Evolutionary conservation across 2,113 vertebrate species (phyloP).

Genomic region (Perccottus glenii): DNA sequence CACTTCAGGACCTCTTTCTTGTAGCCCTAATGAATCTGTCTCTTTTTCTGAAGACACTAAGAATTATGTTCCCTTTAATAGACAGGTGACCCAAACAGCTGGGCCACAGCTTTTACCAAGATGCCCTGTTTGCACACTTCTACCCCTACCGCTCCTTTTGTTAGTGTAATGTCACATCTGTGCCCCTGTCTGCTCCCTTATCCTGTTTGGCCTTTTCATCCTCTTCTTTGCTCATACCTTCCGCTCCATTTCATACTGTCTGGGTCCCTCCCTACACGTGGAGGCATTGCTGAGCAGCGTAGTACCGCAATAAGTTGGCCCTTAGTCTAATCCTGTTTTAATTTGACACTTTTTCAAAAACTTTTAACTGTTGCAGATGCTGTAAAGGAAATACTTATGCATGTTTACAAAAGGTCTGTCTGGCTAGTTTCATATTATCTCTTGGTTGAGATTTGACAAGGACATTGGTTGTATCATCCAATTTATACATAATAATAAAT

Average conservation of each 20-base stretch:
- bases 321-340: conserved; percentile 59
- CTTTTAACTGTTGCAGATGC: background rate
- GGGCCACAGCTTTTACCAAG: conserved; percentile 73
- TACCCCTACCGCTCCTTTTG: conserved; percentile 61
- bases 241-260: conserved; percentile 78
- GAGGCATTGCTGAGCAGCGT: conserved; percentile 22
- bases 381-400: conserved; percentile 2
- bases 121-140: conserved; percentile 75
- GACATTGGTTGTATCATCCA: background rate
- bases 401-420: background rate
- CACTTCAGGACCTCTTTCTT: conserved; percentile 46
- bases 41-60: conserved; percentile 49
- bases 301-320: conserved; percentile 18
- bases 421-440: background rate
- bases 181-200: conserved; percentile 76
- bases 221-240: conserved; percentile 74
- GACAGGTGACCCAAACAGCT: conserved; percentile 80
- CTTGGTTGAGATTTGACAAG: background rate
- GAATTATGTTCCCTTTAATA: conserved; percentile 80
- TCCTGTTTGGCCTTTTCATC: conserved; percentile 60
- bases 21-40: conserved; percentile 74
- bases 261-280: conserved; percentile 59
- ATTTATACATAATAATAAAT: no score
- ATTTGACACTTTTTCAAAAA: conserved; percentile 42
- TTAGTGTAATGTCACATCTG: conserved; percentile 76